Evolutionary conservation across 2,113 vertebrate species (phyloP), one percentile per base, ranked within the genome.

Genomic region (Sebastes schlegelii): DNA sequence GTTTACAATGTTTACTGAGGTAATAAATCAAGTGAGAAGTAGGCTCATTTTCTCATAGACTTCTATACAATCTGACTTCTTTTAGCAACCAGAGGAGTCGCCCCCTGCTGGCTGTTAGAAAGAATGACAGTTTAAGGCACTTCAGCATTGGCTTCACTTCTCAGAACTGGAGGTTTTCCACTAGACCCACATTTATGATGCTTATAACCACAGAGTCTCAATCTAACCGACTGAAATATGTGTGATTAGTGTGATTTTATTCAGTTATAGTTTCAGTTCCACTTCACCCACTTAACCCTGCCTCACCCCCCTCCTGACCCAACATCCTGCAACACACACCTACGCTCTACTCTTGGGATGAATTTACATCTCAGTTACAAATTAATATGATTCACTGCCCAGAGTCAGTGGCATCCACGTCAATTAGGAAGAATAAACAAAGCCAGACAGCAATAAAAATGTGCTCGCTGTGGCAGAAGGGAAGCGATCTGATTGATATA

Each of bases 361-460:
- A 26, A 81, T 86, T 74, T 63, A 84, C 64, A 85, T 80, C 48
- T 67, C 58, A 68, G 4, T 63, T 67, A 63, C 55, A 75, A 69
- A 87, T 70, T 3, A 79, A 71, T 74, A 63, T 75, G 72, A 83
- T 66, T 86, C 74, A 74, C 43, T 66, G 73, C 42, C 42, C 51
- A 64, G 58, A 84, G 51, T 46, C 48, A 51, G n/a, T 34, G 52
- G 11, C 62, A 84, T 74, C 55, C 11, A 62, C 49, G 43, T 69
- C 82, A 75, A 82, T 77, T 77, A 77, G 2, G 0, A 82, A 51
- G 16, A n/a, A 10, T 48, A 78, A 84, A 82, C 66, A 81, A 75
- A 85, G 76, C 62, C 45, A 61, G 64, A 19, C 63, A 42, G 23
- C 16, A 78, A 48, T 57, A 8, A 80, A 89, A 78, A 21, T 43